Percentiles rank a stretch among this genome's conserved stretches.
Conservation (phyloP, 2,113 vertebrate species). For the Hyla sarda region DNA sequence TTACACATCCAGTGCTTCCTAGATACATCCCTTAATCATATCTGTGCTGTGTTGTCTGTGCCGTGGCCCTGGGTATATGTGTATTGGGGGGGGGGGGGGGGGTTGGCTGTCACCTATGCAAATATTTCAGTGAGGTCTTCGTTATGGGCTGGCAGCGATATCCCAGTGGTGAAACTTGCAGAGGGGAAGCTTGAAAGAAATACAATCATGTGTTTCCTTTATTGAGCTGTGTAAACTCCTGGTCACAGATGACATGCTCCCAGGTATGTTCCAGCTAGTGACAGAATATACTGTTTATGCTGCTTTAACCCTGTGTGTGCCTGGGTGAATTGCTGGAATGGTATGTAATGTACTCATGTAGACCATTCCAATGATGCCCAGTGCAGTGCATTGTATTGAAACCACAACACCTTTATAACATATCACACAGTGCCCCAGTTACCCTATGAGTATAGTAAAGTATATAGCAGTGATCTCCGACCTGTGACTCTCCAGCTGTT, state of each 20-base stretch:
- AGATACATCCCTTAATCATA: too few species aligned
- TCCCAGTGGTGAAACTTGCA: background rate
- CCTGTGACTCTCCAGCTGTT: too few species aligned
- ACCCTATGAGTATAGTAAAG: too few species aligned
- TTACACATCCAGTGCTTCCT: too few species aligned
- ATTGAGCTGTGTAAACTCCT: background rate
- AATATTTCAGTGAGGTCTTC: background rate
- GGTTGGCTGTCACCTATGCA: background rate
- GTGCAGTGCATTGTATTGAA: background rate
- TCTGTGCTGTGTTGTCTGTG: background rate
- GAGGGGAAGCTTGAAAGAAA: slow-evolving; percentile 1
- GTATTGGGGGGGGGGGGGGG: background rate
- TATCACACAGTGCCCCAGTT: too few species aligned
- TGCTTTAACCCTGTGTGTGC: background rate
- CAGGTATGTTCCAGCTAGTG: slow-evolving; percentile 4
- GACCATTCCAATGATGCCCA: background rate
- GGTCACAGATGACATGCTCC: background rate
- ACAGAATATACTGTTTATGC: background rate
- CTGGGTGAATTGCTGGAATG: background rate
- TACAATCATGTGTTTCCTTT: background rate
- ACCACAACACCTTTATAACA: too few species aligned
- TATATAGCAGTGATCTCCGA: too few species aligned
- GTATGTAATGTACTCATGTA: too few species aligned
- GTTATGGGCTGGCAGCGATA: background rate
- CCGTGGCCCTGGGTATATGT: background rate